Evolutionary conservation across 2,888 invertebrate genomes (phyloP).

Genomic region (Nomada fabriciana): DNA sequence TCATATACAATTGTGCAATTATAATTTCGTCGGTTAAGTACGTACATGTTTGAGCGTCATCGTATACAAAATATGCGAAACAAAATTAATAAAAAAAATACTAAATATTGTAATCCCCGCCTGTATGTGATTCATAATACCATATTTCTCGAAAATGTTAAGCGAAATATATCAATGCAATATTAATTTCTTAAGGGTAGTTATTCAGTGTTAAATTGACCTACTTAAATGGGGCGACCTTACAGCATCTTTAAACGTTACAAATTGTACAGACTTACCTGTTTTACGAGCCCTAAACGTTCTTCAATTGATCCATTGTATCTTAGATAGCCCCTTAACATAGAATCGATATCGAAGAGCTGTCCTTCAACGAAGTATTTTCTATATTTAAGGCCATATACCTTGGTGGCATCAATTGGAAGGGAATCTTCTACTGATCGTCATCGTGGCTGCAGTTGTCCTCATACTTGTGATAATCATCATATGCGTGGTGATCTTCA

Average conservation of each 20-base stretch:
- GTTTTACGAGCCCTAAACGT: not conserved
- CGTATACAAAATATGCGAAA: too few species aligned
- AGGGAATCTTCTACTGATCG: constrained; percentile 91
- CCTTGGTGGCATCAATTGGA: constrained; percentile 93
- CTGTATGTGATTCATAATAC: not conserved
- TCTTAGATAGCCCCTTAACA: too few species aligned
- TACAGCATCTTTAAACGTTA: too few species aligned
- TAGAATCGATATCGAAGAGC: too few species aligned
- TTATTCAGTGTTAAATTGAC: too few species aligned
- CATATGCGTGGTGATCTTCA: constrained; percentile 93
- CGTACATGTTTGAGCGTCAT: too few species aligned
- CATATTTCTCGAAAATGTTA: not conserved
- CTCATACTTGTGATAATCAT: constrained; percentile 90
- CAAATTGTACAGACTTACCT: too few species aligned
- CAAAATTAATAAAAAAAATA: too few species aligned
- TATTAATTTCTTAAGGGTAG: not conserved
- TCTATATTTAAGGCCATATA: constrained; percentile 87
- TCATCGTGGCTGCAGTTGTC: constrained; percentile 89
- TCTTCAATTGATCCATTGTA: not conserved
- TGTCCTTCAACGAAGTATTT: not conserved
- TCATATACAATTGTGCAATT: too few species aligned
- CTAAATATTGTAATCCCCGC: too few species aligned
- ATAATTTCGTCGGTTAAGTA: too few species aligned
- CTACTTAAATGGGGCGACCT: too few species aligned
- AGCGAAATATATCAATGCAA: not conserved